Conservation (phyloP, 2,113 vertebrate genomes). For the Raja brachyura region DNA sequence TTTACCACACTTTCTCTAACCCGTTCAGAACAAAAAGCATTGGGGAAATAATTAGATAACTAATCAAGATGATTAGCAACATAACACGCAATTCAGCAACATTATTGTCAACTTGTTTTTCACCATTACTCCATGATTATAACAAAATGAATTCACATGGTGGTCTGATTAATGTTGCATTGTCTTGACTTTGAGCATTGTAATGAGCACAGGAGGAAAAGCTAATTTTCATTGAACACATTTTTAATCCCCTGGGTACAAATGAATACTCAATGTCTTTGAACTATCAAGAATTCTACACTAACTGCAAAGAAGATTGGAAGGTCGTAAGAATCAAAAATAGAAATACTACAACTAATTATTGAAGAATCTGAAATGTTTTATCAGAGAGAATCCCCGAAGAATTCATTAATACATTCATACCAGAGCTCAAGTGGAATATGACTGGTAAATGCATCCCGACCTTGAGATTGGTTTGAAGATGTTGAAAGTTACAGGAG, state of each 20-base stretch:
- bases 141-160: background rate
- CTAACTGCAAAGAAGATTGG: background rate
- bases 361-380: background rate
- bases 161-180: background rate
- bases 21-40: background rate
- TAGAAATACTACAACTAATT: background rate
- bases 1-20: background rate
- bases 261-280: background rate
- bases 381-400: background rate
- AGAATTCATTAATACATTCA: background rate
- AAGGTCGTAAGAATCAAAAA: background rate
- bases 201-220: background rate
- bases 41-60: background rate
- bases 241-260: background rate
- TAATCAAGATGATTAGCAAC: background rate
- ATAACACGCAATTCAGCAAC: background rate
- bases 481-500: background rate
- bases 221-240: background rate
- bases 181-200: background rate
- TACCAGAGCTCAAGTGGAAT: background rate
- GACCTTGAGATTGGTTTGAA: background rate
- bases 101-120: background rate
- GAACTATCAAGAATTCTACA: background rate
- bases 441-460: background rate
- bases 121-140: too few relatives aligned